phyloP scores from a whole-genome alignment of 2,888 invertebrate species.

The Drosophila tripunctata region DNA sequence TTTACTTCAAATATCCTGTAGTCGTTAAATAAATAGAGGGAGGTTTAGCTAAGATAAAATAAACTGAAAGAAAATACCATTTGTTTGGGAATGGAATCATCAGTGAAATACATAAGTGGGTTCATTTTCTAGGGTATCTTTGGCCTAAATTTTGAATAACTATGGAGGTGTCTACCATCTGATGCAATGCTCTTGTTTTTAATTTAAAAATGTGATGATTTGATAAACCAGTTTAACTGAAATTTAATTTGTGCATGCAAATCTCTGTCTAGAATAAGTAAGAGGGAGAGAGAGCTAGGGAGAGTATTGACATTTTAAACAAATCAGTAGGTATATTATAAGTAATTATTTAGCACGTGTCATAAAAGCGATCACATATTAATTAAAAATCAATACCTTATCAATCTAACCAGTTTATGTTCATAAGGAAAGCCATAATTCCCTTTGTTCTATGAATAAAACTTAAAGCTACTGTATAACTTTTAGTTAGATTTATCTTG shows the following conservation, averaged over 20 bases:
- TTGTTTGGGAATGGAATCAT: too few species aligned
- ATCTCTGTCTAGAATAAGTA: conserved; percentile 5
- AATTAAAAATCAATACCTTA: neutral
- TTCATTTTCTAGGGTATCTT: conserved; percentile 4
- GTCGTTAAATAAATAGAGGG: neutral
- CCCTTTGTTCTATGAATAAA: neutral
- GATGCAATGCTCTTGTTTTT: neutral
- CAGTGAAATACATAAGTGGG: too few species aligned
- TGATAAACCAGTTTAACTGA: conserved; percentile 32
- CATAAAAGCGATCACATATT: neutral
- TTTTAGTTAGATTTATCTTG: neutral
- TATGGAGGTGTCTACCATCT: neutral
- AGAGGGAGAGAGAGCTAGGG: neutral
- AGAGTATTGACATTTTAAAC: conserved; percentile 11
- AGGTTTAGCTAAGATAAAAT: neutral
- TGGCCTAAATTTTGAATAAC: neutral
- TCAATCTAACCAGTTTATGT: conserved; percentile 13
- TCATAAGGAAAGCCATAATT: neutral
- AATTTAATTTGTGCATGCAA: conserved; percentile 13
- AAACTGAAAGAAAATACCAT: too few species aligned
- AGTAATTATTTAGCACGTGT: conserved; percentile 5
- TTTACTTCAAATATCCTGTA: neutral
- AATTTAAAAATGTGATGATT: neutral
- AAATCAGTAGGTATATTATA: neutral
- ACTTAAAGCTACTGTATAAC: conserved; percentile 2